These are phyloP conservation scores for Iguana delicatissima DNA, from an alignment of 2,797 vertebrate genomes.

Conservation along the genomic window DNA sequence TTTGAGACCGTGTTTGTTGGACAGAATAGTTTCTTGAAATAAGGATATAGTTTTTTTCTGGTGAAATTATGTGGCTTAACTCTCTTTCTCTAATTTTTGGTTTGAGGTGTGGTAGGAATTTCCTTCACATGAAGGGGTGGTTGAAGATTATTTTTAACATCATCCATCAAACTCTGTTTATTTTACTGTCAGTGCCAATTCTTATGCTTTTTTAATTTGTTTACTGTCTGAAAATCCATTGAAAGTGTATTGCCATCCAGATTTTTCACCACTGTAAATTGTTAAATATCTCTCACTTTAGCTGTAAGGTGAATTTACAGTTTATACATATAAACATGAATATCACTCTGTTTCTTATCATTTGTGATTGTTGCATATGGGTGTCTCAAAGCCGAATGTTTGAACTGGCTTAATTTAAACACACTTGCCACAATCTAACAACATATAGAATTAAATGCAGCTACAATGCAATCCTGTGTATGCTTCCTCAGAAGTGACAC, in stretches of 20 bases:
- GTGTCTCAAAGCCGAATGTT: neutral
- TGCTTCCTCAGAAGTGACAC: neutral
- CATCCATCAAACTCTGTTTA: conserved; percentile 68
- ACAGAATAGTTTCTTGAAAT: conserved; percentile 75
- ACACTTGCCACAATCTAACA: neutral
- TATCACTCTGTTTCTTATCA: neutral
- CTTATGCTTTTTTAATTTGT: conserved; percentile 1
- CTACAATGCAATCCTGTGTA: neutral
- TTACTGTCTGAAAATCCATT: conserved; percentile 34
- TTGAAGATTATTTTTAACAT: conserved; percentile 76
- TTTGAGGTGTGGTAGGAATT: conserved; percentile 79
- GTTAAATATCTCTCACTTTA: neutral
- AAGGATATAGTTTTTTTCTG: conserved; percentile 78
- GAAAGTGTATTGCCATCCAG: neutral
- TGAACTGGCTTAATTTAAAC: neutral
- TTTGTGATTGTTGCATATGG: neutral
- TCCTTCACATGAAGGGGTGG: conserved; percentile 75
- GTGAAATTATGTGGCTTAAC: conserved; percentile 79
- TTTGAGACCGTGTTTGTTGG: conserved; percentile 75
- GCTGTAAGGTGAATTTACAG: conserved; percentile 11
- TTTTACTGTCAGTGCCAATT: conserved; percentile 69
- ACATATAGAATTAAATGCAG: neutral
- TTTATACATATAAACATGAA: neutral
- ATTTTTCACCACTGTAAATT: neutral
- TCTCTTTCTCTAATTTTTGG: conserved; percentile 76